These are phyloP conservation scores for Ursus arctos DNA, from an alignment of 2,113 vertebrate species.

Conservation along the genomic window DNA sequence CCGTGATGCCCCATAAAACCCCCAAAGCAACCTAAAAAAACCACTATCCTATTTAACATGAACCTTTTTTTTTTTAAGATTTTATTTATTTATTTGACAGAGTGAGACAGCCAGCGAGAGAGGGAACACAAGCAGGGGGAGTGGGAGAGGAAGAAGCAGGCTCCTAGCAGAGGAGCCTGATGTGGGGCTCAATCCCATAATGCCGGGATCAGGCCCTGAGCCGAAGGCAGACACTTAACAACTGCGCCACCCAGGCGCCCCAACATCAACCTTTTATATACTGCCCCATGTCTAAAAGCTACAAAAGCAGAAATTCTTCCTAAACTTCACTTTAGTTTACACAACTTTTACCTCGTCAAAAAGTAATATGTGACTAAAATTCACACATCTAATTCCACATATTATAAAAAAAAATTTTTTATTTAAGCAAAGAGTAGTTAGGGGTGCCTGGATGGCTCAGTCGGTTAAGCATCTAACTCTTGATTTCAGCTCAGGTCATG, in stretches of 20 bases:
- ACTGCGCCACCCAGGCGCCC: no score
- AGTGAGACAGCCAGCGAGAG: no score
- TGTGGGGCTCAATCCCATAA: no score
- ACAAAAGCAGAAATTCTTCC: conserved; percentile 40
- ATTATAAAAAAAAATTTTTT: conserved; percentile 15
- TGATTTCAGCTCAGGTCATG: background rate
- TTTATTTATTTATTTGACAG: no score
- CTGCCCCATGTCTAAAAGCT: background rate
- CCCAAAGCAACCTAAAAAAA: background rate
- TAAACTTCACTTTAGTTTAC: background rate
- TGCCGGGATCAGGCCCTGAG: no score
- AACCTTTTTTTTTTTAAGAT: background rate
- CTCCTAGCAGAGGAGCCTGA: no score
- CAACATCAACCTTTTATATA: background rate
- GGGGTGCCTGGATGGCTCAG: background rate
- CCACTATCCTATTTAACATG: background rate
- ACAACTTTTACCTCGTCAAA: conserved; percentile 7
- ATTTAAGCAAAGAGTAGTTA: background rate
- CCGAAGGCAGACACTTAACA: no score
- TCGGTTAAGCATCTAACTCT: background rate
- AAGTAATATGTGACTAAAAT: conserved; percentile 30
- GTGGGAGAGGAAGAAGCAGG: no score
- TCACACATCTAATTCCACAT: background rate
- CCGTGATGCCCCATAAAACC: background rate
- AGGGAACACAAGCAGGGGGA: no score